phyloP scores from a whole-genome alignment of 2,113 vertebrate species.

The Tor tambroides region DNA sequence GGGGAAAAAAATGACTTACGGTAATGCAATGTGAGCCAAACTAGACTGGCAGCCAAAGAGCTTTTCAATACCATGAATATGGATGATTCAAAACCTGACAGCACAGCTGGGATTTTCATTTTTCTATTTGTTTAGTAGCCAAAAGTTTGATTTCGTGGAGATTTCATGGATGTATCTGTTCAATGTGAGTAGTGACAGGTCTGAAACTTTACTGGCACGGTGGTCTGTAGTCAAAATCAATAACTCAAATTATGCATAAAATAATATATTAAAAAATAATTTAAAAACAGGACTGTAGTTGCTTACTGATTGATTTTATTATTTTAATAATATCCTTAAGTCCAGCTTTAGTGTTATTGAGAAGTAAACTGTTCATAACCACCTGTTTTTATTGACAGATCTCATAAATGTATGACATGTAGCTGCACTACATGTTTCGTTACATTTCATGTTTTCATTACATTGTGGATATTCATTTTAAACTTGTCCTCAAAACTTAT shows the following conservation, averaged over 20 bases:
- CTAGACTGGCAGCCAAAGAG: conserved; percentile 53
- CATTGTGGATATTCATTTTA: not conserved
- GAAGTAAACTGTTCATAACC: not conserved
- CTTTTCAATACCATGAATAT: conserved; percentile 46
- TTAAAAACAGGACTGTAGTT: not conserved
- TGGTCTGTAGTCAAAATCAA: not conserved
- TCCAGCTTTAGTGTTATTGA: not conserved
- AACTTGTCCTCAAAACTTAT: conserved; percentile 9
- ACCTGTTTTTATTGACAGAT: not conserved
- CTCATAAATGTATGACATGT: conserved; percentile 5
- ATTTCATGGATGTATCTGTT: conserved; percentile 27
- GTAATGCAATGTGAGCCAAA: conserved; percentile 42
- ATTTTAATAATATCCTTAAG: not conserved
- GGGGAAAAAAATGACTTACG: not conserved
- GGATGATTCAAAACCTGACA: conserved; percentile 50
- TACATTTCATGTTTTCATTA: too few species aligned
- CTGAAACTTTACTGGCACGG: conserved; percentile 17
- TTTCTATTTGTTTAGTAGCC: conserved; percentile 25
- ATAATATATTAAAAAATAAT: not conserved
- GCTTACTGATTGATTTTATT: not conserved
- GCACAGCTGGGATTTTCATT: conserved; percentile 43
- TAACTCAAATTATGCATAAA: conserved; percentile 8
- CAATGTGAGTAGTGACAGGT: conserved; percentile 28
- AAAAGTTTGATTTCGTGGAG: conserved; percentile 16
- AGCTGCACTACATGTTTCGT: too few species aligned